Base-by-base conservation (phyloP, 2,797 vertebrate genomes). In the Champsocephalus gunnari region DNA sequence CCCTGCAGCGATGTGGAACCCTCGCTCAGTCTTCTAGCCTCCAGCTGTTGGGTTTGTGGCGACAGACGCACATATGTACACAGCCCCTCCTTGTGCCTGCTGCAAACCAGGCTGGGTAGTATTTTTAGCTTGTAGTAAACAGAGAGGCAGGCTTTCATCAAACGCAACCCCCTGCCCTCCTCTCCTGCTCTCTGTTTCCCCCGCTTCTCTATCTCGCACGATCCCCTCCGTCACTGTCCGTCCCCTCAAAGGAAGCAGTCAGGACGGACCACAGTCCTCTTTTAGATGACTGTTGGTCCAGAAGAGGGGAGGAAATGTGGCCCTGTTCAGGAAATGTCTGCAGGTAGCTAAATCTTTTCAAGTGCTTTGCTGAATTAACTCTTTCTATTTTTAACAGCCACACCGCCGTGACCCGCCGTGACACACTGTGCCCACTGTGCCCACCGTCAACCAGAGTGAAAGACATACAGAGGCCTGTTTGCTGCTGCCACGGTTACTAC, bases 51-150 rank as follows among this genome's bases (percentile, higher is more conserved):
- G 73, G 17, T 71, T 62, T 32, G 68, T 73, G 73, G 58, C 66
- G 59, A 87, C 85, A 87, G 75, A 74, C 79, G 19, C 79, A 84
- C 79, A 87, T 12, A 81, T 74, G 63, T 60, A 78, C 70, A 64
- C 77, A 60, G 1, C 66, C 44, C 28, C 19, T 2, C 65, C 49
- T 41, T 24, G 28, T 38, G 63, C 68, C 81, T 79, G 73, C 78
- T 77, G 75, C 83, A 81, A 76, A 76, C 66, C 75, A 66, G 62
- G 61, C 80, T 67, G 77, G 67, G 74, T 82, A 75, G 81, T 94
- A 94, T 92, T 93, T 93, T 92, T 92, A 92, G 89, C 87, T 77
- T 84, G 83, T 91, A 87, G 91, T 91, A 88, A 92, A 93, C 88
- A 92, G 86, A 91, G 90, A 88, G 90, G 86, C 90, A 83, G 79